A percentile compares a stretch with the other conserved stretches of the same genome.
phyloP scores from a whole-genome alignment of 2,888 invertebrate species.

The Thecophora atra region DNA sequence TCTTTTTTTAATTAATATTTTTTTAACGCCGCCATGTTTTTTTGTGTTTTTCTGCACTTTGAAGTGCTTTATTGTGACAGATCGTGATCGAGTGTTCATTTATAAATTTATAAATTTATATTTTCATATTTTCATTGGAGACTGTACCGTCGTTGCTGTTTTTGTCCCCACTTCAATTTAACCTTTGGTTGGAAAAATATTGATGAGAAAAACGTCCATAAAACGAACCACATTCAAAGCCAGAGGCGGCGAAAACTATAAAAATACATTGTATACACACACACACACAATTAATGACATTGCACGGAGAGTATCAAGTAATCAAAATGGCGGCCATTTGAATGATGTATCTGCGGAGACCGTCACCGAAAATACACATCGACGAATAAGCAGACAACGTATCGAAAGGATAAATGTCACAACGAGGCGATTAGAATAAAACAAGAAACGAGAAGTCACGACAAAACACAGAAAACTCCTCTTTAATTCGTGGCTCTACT shows the following conservation, averaged over 20 bases:
- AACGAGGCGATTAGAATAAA: no score
- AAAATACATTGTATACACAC: no score
- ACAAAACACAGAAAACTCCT: no score
- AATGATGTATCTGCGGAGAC: neutral
- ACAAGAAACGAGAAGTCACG: no score
- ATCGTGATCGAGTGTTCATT: constrained; percentile 35
- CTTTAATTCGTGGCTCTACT: no score
- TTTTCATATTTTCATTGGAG: neutral
- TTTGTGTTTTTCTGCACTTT: neutral
- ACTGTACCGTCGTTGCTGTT: no score
- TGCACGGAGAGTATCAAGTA: neutral
- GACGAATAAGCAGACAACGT: no score
- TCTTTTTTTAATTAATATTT: no score
- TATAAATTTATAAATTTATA: constrained; percentile 4
- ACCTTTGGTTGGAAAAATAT: neutral
- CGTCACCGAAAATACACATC: neutral
- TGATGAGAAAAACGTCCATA: neutral
- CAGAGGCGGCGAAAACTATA: no score
- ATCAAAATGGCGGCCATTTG: no score
- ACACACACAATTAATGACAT: neutral
- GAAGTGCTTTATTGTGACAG: constrained; percentile 16
- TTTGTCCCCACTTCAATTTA: neutral
- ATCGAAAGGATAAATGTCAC: no score
- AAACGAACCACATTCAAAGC: no score
- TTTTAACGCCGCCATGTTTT: constrained; percentile 28